Percentiles rank a stretch among this genome's conserved stretches.
Conservation (phyloP, 1,140 invertebrate species). For the Elymnias hypermnestra region DNA sequence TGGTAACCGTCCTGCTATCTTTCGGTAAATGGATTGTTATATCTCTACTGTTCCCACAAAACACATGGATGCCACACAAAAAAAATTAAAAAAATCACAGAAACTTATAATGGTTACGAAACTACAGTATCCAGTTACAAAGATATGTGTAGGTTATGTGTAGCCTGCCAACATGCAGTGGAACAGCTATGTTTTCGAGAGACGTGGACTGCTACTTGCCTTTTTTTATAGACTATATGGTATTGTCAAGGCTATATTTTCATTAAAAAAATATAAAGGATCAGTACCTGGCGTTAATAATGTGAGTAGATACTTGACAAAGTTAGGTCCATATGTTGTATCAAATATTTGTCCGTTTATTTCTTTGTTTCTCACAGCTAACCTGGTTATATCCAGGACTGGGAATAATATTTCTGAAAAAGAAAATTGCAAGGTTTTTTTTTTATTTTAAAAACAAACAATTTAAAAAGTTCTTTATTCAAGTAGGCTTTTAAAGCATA, state of each 20-base stretch:
- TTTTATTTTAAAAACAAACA: background rate
- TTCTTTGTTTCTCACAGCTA: conserved; percentile 82
- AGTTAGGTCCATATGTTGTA: conserved; percentile 46
- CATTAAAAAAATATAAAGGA: conserved; percentile 1
- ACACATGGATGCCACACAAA: too few species aligned
- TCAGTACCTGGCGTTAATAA: conserved; percentile 57
- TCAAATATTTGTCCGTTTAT: conserved; percentile 78
- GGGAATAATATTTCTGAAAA: conserved; percentile 88
- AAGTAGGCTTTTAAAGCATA: background rate
- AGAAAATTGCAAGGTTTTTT: conserved; percentile 5
- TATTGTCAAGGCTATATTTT: too few species aligned
- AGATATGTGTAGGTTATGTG: too few species aligned
- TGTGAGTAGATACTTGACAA: conserved; percentile 57
- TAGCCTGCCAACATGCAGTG: background rate
- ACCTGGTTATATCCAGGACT: conserved; percentile 87
- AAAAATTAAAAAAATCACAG: too few species aligned
- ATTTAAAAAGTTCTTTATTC: background rate
- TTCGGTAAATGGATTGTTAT: too few species aligned
- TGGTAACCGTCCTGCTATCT: too few species aligned
- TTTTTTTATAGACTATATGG: too few species aligned
- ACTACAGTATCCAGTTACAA: too few species aligned
- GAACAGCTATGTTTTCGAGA: too few species aligned
- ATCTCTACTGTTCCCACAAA: too few species aligned
- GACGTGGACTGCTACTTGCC: too few species aligned
- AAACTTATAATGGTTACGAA: too few species aligned